These are phyloP conservation scores for Pantherophis vulpinus DNA, from an alignment of 2,797 vertebrate species.

Conservation along the genomic window DNA sequence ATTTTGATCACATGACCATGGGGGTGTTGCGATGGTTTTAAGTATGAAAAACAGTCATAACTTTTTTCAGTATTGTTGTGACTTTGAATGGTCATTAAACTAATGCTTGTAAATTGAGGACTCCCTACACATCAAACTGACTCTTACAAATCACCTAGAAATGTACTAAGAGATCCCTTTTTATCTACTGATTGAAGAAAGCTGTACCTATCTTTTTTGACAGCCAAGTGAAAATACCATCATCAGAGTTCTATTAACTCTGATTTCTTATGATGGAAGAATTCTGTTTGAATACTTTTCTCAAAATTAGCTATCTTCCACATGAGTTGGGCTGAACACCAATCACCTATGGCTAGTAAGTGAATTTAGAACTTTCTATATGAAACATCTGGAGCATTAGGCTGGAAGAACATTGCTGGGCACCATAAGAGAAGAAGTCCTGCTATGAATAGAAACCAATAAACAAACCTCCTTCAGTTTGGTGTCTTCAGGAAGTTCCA, in stretches of 20 bases:
- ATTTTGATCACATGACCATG: not conserved
- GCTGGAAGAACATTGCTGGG: not conserved
- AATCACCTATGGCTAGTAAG: not conserved
- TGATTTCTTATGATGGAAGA: constrained; percentile 1
- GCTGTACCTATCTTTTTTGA: not conserved
- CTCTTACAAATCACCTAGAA: not conserved
- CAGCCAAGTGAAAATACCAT: not conserved
- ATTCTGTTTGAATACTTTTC: not conserved
- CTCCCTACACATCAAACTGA: not conserved
- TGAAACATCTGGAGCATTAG: not conserved
- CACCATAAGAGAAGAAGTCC: too few relatives aligned
- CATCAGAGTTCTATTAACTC: not conserved
- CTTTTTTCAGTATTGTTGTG: not conserved
- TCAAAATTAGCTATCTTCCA: not conserved
- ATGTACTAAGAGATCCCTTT: not conserved
- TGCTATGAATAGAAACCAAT: not conserved
- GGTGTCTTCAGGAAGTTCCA: not conserved
- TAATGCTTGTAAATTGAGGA: not conserved
- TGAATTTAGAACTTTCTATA: not conserved
- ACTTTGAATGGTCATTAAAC: not conserved
- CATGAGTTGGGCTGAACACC: not conserved
- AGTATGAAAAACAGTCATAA: not conserved
- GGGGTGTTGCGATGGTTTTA: not conserved
- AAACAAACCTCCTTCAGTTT: not conserved
- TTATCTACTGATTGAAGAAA: not conserved